Conservation (phyloP, 2,797 vertebrate genomes). For the Sorex maritimensis region DNA sequence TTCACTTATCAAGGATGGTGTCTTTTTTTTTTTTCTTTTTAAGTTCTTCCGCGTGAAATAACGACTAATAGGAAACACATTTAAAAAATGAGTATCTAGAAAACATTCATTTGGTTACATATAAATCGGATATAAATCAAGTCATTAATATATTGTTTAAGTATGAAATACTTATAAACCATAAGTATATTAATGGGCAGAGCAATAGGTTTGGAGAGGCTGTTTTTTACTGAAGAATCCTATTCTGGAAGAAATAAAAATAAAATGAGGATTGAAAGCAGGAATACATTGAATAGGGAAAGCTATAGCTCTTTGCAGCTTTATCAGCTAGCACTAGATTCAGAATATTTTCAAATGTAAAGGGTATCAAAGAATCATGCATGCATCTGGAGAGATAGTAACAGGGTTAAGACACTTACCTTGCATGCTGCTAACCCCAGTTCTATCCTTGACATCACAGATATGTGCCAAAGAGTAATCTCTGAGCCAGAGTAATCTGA, state of each 20-base stretch:
- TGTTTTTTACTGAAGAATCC: neutral
- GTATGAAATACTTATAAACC: constrained; percentile 1
- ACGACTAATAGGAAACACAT: neutral
- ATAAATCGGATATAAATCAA: fast-evolving
- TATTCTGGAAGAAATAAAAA: neutral
- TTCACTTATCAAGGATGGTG: neutral
- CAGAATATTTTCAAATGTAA: neutral
- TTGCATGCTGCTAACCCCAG: too few relatives aligned
- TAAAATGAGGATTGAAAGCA: neutral
- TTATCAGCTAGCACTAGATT: neutral
- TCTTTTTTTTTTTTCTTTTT: neutral
- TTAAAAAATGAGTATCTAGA: constrained; percentile 44
- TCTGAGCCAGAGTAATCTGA: too few relatives aligned
- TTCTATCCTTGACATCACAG: too few relatives aligned
- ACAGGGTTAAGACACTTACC: too few relatives aligned
- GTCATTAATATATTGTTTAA: neutral
- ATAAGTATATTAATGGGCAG: neutral
- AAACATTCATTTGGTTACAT: constrained; percentile 14
- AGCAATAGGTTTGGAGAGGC: neutral
- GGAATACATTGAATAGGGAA: neutral
- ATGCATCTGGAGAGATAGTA: too few relatives aligned
- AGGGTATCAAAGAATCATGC: neutral
- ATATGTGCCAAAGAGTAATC: too few relatives aligned
- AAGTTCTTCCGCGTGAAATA: neutral
- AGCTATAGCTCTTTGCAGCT: neutral